A percentile compares a stretch with the other conserved stretches of the same genome.
phyloP scores from a whole-genome alignment of 2,888 invertebrate species.

The Pristionchus entomophagus region DNA sequence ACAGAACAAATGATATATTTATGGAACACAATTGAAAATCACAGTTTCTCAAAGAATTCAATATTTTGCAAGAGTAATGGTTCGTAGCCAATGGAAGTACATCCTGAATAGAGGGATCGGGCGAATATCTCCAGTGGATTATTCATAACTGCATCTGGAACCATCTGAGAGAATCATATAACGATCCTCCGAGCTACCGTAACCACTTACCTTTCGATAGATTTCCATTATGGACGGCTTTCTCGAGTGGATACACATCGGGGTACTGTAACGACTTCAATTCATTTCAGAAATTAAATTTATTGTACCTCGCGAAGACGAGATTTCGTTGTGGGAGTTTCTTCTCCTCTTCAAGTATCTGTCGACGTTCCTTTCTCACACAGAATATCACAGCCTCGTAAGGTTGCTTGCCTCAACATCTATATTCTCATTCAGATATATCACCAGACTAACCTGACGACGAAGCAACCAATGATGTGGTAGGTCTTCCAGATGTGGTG shows the following conservation, averaged over 20 bases:
- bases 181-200: slow-evolving; percentile 64
- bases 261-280: slow-evolving; percentile 76
- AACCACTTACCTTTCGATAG: slow-evolving; percentile 76
- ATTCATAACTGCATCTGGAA: slow-evolving; percentile 76
- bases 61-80: slow-evolving; percentile 80
- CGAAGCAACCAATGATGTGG: background rate
- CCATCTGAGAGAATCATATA: slow-evolving; percentile 59
- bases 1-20: no score
- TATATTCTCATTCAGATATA: no score
- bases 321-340: background rate
- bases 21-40: background rate
- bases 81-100: slow-evolving; percentile 90
- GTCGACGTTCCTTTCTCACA: background rate
- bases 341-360: background rate
- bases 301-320: slow-evolving; percentile 26
- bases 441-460: background rate
- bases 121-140: slow-evolving; percentile 90
- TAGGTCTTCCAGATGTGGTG: background rate
- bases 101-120: slow-evolving; percentile 88
- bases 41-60: slow-evolving; percentile 52
- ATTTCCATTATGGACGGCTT: slow-evolving; percentile 86
- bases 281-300: background rate
- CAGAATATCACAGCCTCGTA: slow-evolving; percentile 40
- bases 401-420: slow-evolving; percentile 20
- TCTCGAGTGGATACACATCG: slow-evolving; percentile 93